These are phyloP conservation scores for Auanema sp. DNA, from an alignment of 2,888 invertebrate species.

Conservation along the genomic window DNA sequence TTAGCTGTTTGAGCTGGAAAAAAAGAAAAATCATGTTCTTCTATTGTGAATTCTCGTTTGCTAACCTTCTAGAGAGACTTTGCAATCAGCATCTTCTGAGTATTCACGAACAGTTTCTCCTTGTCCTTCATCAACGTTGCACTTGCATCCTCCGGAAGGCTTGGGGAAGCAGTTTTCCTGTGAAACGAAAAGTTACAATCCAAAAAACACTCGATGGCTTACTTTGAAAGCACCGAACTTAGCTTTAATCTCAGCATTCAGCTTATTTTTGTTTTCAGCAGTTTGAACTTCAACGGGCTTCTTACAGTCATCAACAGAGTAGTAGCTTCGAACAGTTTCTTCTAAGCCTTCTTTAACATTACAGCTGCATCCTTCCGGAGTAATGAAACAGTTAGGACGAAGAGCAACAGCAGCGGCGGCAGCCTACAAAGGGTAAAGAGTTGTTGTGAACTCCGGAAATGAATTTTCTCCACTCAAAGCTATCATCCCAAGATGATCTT, in stretches of 20 bases:
- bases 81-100: slow-evolving; percentile 39
- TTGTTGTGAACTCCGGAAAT: background rate
- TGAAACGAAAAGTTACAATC: background rate
- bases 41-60: background rate
- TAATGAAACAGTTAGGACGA: slow-evolving; percentile 8
- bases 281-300: slow-evolving; percentile 48
- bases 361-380: slow-evolving; percentile 43
- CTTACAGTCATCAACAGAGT: slow-evolving; percentile 42
- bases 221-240: slow-evolving; percentile 52
- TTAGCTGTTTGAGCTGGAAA: slow-evolving; percentile 51
- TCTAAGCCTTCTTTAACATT: slow-evolving; percentile 47
- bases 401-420: slow-evolving; percentile 8
- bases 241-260: slow-evolving; percentile 40
- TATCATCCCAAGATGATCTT: too few relatives aligned
- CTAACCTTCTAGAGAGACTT: slow-evolving; percentile 37
- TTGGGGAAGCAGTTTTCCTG: slow-evolving; percentile 53
- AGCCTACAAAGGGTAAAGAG: background rate
- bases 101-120: slow-evolving; percentile 44
- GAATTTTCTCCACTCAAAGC: too few relatives aligned
- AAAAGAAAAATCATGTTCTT: background rate
- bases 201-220: background rate
- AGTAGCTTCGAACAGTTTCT: slow-evolving; percentile 35
- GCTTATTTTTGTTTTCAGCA: slow-evolving; percentile 42
- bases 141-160: slow-evolving; percentile 52
- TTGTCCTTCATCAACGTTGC: slow-evolving; percentile 47